A percentile compares a stretch with the other conserved stretches of the same genome.
These are phyloP conservation scores for Dendrocopos noguchii DNA, from an alignment of 2,113 vertebrate genomes.

Conservation along the genomic window DNA sequence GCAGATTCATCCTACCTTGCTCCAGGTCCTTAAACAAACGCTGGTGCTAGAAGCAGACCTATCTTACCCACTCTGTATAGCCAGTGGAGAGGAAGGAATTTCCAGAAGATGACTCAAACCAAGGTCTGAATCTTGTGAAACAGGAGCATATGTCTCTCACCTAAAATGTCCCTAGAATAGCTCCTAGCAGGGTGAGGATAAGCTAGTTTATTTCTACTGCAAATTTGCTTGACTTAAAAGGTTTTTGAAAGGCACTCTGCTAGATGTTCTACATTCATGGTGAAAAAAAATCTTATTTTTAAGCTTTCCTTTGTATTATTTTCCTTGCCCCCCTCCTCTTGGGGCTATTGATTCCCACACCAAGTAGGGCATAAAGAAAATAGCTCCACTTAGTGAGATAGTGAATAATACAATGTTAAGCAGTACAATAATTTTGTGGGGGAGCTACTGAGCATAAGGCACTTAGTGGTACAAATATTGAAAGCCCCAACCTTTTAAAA, in stretches of 20 bases:
- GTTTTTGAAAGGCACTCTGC: background rate
- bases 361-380: constrained; percentile 22
- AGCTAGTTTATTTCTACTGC: background rate
- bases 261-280: background rate
- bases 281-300: background rate
- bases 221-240: background rate
- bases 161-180: background rate
- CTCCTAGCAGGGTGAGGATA: background rate
- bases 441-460: background rate
- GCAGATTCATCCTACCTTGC: constrained; percentile 28
- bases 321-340: background rate
- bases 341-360: background rate
- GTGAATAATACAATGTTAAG: constrained; percentile 60
- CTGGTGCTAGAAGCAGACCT: background rate
- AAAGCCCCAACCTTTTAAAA: constrained; percentile 25
- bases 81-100: background rate
- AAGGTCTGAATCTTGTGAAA: background rate
- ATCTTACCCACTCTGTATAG: background rate
- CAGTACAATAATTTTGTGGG: constrained; percentile 36
- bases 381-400: constrained; percentile 33
- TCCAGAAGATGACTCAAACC: background rate
- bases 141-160: background rate
- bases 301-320: background rate
- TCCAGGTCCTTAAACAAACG: background rate
- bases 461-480: background rate